Base-by-base conservation (phyloP, 2,888 invertebrate species). In the Lobophora halterata region DNA sequence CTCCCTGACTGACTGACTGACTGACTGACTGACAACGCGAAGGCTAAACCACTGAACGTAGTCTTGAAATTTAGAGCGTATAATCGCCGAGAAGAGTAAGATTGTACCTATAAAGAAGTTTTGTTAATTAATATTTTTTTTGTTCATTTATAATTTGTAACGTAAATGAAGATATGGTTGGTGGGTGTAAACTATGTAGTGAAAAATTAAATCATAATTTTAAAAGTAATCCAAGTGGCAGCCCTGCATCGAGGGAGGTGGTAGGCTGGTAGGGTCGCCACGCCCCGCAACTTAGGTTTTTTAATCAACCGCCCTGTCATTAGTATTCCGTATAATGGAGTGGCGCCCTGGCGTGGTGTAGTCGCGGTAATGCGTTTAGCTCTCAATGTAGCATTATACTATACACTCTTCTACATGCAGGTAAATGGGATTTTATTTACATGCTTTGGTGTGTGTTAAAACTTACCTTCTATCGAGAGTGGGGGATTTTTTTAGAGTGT, bases 251-350 rank as follows among this genome's bases (percentile, higher is more conserved):
- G 44, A 8, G 38, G 53, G 52, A 44, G 58, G 53, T 41, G 47
- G 49, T 33, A 61, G 65, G 58, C 52, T 41, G 47, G 49, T 33
- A 61, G 65, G 64, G 64, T 52, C 52, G 71, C 65, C 70, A 58
- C 75, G 72, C 75, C 79, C 73, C 67, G 52, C 70, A 65, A 74
- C 79, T 77, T 76, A 75, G 72, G 75, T 79, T 81, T 80, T 82
- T 83, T 83, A 83, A 83, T 83, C 83, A 83, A 79, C 72, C 79
- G 77, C 77, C 78, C 71, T 79, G 76, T 80, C 82, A 83, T 85
- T 85, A 85, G 79, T 80, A 79, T 74, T 64, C 75, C 55, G 81
- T 61, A 79, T 82, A 82, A 81, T 82, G 80, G 74, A 74, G 74
- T 57, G 63, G 40, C n/a, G n/a, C n/a, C n/a, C n/a, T n/a, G n/a